A percentile compares a stretch with the other conserved stretches of the same genome.
These are phyloP conservation scores for Piliocolobus tephrosceles DNA, from an alignment of 2,113 vertebrate genomes.

Conservation along the genomic window DNA sequence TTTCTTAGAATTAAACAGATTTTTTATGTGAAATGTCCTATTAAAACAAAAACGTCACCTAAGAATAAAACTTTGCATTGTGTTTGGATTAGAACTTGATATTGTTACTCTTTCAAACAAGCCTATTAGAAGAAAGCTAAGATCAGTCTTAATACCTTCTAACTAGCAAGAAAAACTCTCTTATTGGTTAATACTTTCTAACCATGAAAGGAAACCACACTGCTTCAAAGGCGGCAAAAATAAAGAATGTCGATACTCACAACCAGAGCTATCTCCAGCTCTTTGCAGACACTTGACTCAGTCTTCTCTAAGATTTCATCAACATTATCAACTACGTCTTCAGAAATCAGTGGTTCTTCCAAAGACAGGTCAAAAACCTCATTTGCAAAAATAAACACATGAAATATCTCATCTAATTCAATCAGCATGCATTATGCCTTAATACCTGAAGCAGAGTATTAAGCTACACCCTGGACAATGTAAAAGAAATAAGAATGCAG, in stretches of 20 bases:
- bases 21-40: constrained; percentile 29
- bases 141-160: background rate
- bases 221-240: constrained; percentile 25
- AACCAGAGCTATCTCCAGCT: constrained; percentile 80
- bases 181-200: background rate
- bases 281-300: constrained; percentile 81
- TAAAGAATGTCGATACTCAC: constrained; percentile 77
- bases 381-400: constrained; percentile 32
- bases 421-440: background rate
- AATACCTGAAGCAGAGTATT: background rate
- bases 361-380: constrained; percentile 82
- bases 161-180: background rate
- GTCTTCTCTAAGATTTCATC: constrained; percentile 82
- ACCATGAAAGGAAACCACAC: background rate
- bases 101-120: constrained; percentile 9
- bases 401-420: constrained; percentile 36
- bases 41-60: constrained; percentile 32
- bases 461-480: background rate
- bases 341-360: constrained; percentile 66
- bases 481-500: background rate
- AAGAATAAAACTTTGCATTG: constrained; percentile 26
- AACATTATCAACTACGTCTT: constrained; percentile 63
- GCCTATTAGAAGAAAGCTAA: background rate
- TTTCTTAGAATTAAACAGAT: constrained; percentile 42
- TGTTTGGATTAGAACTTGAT: constrained; percentile 20